Conservation (phyloP, 1,140 invertebrate genomes). For the Linepithema humile region DNA sequence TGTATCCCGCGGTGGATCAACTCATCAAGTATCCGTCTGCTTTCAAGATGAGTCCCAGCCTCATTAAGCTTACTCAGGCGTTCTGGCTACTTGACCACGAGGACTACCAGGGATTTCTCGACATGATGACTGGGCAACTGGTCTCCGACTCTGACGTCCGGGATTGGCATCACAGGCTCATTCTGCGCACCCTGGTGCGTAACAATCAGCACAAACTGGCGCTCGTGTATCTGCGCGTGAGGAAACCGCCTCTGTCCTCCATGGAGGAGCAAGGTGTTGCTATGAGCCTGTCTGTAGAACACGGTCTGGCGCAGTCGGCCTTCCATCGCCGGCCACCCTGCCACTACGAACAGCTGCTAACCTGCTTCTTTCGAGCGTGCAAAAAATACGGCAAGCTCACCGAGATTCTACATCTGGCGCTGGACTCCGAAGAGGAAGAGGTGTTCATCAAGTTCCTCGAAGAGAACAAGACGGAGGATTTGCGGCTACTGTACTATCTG, state of each 20-base stretch:
- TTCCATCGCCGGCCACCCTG: slow-evolving; percentile 85
- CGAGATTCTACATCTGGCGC: slow-evolving; percentile 85
- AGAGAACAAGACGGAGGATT: slow-evolving; percentile 77
- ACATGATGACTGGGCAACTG: slow-evolving; percentile 79
- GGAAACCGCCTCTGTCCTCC: slow-evolving; percentile 84
- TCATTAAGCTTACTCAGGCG: slow-evolving; percentile 91
- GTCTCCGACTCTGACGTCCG: slow-evolving; percentile 82
- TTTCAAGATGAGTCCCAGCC: slow-evolving; percentile 89
- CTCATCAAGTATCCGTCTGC: slow-evolving; percentile 91
- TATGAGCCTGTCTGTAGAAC: slow-evolving; percentile 85
- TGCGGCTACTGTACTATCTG: slow-evolving; percentile 79
- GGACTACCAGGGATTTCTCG: slow-evolving; percentile 86
- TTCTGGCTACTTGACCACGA: slow-evolving; percentile 95
- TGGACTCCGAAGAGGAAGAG: slow-evolving; percentile 85
- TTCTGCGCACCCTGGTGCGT: slow-evolving; percentile 85
- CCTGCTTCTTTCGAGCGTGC: slow-evolving; percentile 81
- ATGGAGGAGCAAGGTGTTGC: slow-evolving; percentile 83
- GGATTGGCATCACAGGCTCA: slow-evolving; percentile 86
- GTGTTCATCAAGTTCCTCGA: slow-evolving; percentile 85
- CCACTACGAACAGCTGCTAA: slow-evolving; percentile 77
- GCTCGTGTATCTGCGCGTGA: slow-evolving; percentile 84
- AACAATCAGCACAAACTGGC: slow-evolving; percentile 85
- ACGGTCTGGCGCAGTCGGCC: slow-evolving; percentile 86
- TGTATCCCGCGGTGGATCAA: slow-evolving; percentile 85
- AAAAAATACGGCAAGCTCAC: slow-evolving; percentile 83